Evolutionary conservation across 2,888 invertebrate genomes (phyloP), one percentile per base, ranked within the genome.

Genomic region (Brachyptera risi): DNA sequence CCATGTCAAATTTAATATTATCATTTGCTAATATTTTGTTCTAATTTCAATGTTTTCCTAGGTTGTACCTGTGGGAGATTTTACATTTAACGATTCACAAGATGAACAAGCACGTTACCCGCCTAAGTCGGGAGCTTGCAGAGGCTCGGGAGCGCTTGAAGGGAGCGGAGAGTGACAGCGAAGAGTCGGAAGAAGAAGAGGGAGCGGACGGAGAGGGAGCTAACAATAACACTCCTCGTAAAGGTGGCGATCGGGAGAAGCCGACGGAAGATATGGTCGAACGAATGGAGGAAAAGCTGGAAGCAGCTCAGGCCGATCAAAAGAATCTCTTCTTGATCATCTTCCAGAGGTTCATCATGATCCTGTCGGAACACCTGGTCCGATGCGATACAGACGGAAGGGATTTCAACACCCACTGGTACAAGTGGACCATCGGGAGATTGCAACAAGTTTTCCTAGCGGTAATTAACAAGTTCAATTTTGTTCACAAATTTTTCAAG

Each of bases 341-440:
- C 70, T 97, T 97, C 78, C 96, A 86, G 83, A 84, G 97, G 63
- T 98, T 99, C 79, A 97, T 97, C 68, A 96, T 97, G 90, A 92
- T 96, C 69, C 80, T 99, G 67, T 95, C 96, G 0, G 96, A 98
- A 75, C 96, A 98, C 79, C 83, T 98, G 69, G 92, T 93, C 58
- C 82, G 91, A 62, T 92, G 92, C 73, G 97, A 98, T 76, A 92
- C 93, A 1, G 95, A 96, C 78, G 93, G 92, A 13, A 83, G 88
- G 65, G 94, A 96, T 77, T 92, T 90, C 71, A 90, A 92, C 76
- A 96, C 95, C 2, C 88, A 90, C 74, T 97, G 96, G 96, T 98
- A 96, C 79, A 86, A 88, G 70, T 96, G 95, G 90, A 96, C 96
- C 3, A 86, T 95, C 67, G 97, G 96, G 59, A 80, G 98, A 65